Evolutionary conservation across 2,113 vertebrate genomes (phyloP).

Genomic region (Hippocampus barbouri): DNA sequence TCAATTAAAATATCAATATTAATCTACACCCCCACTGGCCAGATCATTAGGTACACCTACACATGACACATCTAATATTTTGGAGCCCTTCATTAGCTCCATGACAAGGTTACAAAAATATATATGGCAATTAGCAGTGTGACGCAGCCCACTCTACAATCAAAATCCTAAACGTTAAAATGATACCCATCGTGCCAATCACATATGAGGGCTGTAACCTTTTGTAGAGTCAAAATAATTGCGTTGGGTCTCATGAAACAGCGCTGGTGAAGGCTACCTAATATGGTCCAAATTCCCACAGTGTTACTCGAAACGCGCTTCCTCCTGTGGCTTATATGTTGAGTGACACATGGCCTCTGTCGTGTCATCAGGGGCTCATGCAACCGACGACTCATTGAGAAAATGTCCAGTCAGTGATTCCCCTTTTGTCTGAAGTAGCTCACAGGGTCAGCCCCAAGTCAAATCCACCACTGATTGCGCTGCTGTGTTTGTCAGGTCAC

Average conservation of each 20-base stretch:
- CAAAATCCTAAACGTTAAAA: too few relatives aligned
- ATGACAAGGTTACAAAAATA: too few relatives aligned
- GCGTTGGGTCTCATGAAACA: not conserved
- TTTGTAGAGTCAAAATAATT: too few relatives aligned
- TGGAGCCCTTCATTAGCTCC: too few relatives aligned
- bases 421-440: constrained; percentile 19
- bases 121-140: too few relatives aligned
- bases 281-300: not conserved
- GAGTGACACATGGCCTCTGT: not conserved
- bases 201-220: too few relatives aligned
- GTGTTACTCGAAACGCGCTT: not conserved
- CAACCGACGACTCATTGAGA: constrained; percentile 22
- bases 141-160: too few relatives aligned
- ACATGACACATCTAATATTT: too few relatives aligned
- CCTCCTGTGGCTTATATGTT: not conserved
- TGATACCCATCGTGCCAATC: too few relatives aligned
- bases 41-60: too few relatives aligned
- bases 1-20: too few relatives aligned
- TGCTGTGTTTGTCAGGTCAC: constrained; percentile 33
- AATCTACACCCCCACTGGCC: too few relatives aligned
- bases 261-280: not conserved
- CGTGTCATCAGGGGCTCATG: not conserved
- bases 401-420: constrained; percentile 41
- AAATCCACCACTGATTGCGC: not conserved
- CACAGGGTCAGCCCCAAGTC: constrained; percentile 14